These are phyloP conservation scores for Anguilla japonica DNA, from an alignment of 2,113 vertebrate species.

Conservation along the genomic window DNA sequence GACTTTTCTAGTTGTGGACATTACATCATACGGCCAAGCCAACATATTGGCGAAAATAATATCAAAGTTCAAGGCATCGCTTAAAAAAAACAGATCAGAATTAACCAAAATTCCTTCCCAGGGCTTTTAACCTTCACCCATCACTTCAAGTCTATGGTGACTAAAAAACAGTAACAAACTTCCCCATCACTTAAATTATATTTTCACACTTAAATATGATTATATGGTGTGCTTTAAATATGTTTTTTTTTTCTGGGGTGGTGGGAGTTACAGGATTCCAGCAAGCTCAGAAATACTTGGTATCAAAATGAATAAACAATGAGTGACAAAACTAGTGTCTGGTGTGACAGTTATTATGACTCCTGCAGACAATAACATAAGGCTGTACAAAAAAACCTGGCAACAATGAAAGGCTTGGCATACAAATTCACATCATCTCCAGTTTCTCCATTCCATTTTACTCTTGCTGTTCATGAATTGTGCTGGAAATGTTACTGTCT, in stretches of 20 bases:
- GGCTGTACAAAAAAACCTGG: neutral
- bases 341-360: neutral
- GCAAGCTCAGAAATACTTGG: neutral
- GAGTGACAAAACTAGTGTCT: neutral
- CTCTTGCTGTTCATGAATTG: neutral
- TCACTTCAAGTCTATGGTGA: neutral
- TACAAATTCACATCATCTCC: neutral
- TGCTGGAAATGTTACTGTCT: neutral
- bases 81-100: no score
- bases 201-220: no score
- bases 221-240: neutral
- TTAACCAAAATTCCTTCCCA: no score
- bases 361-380: neutral
- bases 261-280: neutral
- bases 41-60: no score
- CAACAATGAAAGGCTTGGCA: neutral
- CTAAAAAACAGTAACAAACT: neutral
- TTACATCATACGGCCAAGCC: no score
- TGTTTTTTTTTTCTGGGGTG: neutral
- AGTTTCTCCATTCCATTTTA: neutral
- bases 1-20: no score
- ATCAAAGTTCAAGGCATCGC: no score
- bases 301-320: neutral
- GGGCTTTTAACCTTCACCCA: neutral
- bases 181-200: no score